Conservation (phyloP, 53 echinoderm and acorn worm genomes). For the Antedon mediterranea region DNA sequence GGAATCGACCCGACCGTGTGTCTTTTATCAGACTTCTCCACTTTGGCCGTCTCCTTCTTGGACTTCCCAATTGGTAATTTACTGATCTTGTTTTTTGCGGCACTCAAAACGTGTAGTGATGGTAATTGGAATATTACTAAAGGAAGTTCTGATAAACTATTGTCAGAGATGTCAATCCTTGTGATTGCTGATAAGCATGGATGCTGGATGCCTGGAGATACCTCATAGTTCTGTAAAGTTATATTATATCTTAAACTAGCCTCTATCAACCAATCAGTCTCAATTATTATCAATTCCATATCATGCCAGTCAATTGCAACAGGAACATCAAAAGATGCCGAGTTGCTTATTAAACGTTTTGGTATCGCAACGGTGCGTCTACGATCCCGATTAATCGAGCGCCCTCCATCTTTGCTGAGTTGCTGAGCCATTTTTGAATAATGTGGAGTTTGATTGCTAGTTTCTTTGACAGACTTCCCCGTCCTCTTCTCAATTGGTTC, state of each 20-base stretch:
- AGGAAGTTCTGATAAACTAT: slow-evolving; percentile 56
- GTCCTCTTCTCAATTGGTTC: slow-evolving; percentile 17
- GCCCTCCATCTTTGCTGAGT: background rate
- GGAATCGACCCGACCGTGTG: slow-evolving; percentile 8
- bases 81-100: slow-evolving; percentile 66
- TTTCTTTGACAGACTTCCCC: background rate
- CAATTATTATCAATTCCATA: slow-evolving; percentile 62
- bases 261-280: slow-evolving; percentile 70
- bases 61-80: slow-evolving; percentile 23
- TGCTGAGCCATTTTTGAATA: background rate
- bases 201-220: slow-evolving; percentile 33
- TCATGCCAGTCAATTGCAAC: slow-evolving; percentile 96
- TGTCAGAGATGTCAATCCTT: slow-evolving; percentile 89
- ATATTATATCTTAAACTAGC: slow-evolving; percentile 57
- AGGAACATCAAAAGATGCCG: slow-evolving; percentile 63
- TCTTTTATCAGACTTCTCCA: background rate
- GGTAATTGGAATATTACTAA: slow-evolving; percentile 69
- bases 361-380: slow-evolving; percentile 62
- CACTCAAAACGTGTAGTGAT: slow-evolving; percentile 73
- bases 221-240: slow-evolving; percentile 42
- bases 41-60: background rate
- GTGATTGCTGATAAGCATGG: slow-evolving; percentile 51
- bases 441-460: background rate
- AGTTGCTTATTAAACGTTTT: slow-evolving; percentile 48
- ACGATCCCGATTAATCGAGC: slow-evolving; percentile 21